phyloP scores from a whole-genome alignment of 37 sponge, comb jelly and placozoan genomes.

The Dysidea cf. avara region DNA sequence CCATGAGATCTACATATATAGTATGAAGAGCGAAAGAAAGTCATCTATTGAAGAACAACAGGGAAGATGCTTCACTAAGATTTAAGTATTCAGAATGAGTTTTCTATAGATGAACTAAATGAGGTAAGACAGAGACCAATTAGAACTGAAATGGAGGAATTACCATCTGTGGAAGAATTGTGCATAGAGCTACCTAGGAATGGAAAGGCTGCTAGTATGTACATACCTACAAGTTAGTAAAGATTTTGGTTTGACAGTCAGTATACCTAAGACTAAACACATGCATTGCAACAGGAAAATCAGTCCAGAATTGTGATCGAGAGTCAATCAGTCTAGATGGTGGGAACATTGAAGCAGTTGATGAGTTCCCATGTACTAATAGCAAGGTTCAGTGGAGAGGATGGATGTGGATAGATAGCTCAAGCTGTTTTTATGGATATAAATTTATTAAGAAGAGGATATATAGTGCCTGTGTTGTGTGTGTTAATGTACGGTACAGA shows the following conservation, averaged over 20 bases:
- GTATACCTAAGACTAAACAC: conserved; percentile 14
- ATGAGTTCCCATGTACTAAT: conserved; percentile 6
- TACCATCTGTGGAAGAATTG: conserved; percentile 13
- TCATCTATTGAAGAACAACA: background rate
- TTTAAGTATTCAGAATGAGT: background rate
- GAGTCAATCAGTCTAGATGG: background rate
- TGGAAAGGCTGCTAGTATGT: conserved; percentile 6
- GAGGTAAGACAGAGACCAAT: background rate
- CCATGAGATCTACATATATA: conserved; percentile 1
- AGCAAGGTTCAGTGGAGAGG: background rate
- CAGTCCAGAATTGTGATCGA: background rate
- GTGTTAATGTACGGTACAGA: conserved; percentile 23
- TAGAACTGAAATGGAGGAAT: background rate
- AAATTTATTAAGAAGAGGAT: no score
- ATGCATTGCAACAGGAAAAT: conserved; percentile 16
- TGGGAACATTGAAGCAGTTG: conserved; percentile 9
- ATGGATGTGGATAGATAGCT: conserved; percentile 8
- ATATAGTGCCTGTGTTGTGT: conserved; percentile 17
- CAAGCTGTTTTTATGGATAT: no score
- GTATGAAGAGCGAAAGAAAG: conserved; percentile 7
- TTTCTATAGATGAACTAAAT: background rate
- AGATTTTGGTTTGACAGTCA: conserved; percentile 13
- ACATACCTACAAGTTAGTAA: background rate
- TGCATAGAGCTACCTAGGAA: conserved; percentile 15
- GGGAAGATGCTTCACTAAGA: conserved; percentile 19